These are phyloP conservation scores for Mastacembelus armatus DNA, from an alignment of 2,797 vertebrate species.

Conservation along the genomic window DNA sequence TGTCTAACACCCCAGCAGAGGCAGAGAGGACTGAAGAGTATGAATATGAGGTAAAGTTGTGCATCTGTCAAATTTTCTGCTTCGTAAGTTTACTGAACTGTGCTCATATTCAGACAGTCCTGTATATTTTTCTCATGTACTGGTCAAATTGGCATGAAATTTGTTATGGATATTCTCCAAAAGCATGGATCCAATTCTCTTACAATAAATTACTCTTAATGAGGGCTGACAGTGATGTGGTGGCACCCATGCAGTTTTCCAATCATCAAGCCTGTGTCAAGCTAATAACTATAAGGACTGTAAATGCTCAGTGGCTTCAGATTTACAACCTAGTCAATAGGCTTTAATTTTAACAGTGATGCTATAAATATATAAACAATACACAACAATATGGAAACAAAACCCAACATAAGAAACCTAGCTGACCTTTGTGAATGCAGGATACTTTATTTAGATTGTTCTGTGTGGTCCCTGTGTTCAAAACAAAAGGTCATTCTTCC, in stretches of 20 bases:
- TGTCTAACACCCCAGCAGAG: constrained; percentile 89
- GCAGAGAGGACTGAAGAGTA: constrained; percentile 92
- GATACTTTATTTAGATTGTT: constrained; percentile 27
- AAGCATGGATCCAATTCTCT: too few relatives aligned
- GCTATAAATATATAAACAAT: constrained; percentile 28
- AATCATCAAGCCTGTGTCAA: background rate
- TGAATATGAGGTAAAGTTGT: constrained; percentile 91
- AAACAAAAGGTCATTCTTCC: constrained; percentile 30
- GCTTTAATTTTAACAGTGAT: too few relatives aligned
- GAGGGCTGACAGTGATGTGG: background rate
- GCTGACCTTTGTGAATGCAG: constrained; percentile 19
- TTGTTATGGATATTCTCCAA: background rate
- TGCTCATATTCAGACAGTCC: background rate
- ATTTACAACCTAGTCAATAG: too few relatives aligned
- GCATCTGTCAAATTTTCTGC: background rate
- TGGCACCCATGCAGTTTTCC: background rate
- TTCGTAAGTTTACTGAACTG: too few relatives aligned
- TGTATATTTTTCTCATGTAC: background rate
- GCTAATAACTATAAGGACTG: background rate
- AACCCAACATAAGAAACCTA: constrained; percentile 30
- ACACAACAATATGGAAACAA: constrained; percentile 41
- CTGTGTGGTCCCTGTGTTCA: constrained; percentile 35
- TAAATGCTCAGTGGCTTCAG: background rate
- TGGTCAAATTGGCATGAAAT: background rate
- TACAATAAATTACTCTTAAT: background rate